Percentiles rank a stretch among this genome's conserved stretches.
Evolutionary conservation across 2,888 invertebrate species (phyloP).

Genomic region (Hyles lineata): DNA sequence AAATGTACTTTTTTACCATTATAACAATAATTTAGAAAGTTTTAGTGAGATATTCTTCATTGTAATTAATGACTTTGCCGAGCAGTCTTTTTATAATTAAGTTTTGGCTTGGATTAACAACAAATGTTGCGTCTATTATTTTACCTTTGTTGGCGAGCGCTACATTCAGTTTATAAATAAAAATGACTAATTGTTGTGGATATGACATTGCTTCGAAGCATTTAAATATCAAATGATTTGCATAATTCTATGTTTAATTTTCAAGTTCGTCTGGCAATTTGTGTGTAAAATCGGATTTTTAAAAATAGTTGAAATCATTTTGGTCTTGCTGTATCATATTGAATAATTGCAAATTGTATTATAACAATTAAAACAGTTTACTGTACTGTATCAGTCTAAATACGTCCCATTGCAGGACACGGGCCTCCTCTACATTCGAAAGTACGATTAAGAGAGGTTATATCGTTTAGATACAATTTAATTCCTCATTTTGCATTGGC

Average conservation of each 20-base stretch:
- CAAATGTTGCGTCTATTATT: slow-evolving; percentile 44
- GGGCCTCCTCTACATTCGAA: too few relatives aligned
- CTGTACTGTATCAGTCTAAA: too few relatives aligned
- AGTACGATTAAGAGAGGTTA: too few relatives aligned
- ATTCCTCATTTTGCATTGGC: too few relatives aligned
- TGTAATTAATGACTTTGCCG: not conserved
- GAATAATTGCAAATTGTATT: too few relatives aligned
- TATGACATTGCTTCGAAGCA: not conserved
- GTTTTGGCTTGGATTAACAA: slow-evolving; percentile 39
- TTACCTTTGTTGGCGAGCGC: slow-evolving; percentile 45
- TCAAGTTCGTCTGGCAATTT: not conserved
- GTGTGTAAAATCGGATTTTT: not conserved
- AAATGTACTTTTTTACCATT: not conserved
- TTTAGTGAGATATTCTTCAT: not conserved
- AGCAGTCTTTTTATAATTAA: not conserved
- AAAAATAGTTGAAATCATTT: not conserved
- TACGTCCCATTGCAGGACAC: too few relatives aligned
- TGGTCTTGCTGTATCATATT: too few relatives aligned
- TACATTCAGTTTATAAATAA: slow-evolving; percentile 40
- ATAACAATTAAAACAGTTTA: too few relatives aligned
- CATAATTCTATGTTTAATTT: not conserved
- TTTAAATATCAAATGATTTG: slow-evolving; percentile 12
- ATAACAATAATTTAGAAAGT: not conserved
- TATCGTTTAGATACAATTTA: too few relatives aligned
- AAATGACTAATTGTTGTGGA: slow-evolving; percentile 10